Evolutionary conservation across 1,140 invertebrate genomes (phyloP).

Genomic region (Phortica variegata): DNA sequence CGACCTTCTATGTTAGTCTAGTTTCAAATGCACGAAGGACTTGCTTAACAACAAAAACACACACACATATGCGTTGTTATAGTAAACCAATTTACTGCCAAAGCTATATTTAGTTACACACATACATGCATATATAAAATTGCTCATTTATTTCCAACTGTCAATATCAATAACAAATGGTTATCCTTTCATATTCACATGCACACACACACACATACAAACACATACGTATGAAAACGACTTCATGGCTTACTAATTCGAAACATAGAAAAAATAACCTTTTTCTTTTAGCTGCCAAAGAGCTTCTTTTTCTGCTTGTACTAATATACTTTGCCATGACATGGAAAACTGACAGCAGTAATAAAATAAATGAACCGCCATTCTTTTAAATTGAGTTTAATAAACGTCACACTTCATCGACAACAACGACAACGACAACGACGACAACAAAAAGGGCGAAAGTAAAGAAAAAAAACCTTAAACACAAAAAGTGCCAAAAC

Average conservation of each 20-base stretch:
- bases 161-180: constrained; percentile 55
- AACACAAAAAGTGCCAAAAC: no score
- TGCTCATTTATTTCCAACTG: constrained; percentile 55
- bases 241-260: constrained; percentile 23
- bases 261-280: constrained; percentile 34
- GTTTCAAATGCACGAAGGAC: no score
- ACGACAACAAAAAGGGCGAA: no score
- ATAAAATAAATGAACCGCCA: constrained; percentile 54
- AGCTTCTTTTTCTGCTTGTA: constrained; percentile 12
- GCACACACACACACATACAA: constrained; percentile 4
- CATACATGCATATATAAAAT: constrained; percentile 17
- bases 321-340: constrained; percentile 17
- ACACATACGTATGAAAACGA: constrained; percentile 1
- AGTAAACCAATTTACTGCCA: no score
- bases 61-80: no score
- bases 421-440: no score
- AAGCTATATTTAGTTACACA: no score
- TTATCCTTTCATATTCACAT: constrained; percentile 38
- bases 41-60: no score
- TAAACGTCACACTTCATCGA: constrained; percentile 54
- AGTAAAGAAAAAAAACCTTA: no score
- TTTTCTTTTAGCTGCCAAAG: no score
- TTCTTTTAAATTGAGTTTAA: constrained; percentile 55
- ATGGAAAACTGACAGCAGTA: constrained; percentile 40
- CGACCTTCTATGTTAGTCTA: no score